Base-by-base conservation (phyloP, 1,140 invertebrate genomes). In the Bombus vancouverensis region DNA sequence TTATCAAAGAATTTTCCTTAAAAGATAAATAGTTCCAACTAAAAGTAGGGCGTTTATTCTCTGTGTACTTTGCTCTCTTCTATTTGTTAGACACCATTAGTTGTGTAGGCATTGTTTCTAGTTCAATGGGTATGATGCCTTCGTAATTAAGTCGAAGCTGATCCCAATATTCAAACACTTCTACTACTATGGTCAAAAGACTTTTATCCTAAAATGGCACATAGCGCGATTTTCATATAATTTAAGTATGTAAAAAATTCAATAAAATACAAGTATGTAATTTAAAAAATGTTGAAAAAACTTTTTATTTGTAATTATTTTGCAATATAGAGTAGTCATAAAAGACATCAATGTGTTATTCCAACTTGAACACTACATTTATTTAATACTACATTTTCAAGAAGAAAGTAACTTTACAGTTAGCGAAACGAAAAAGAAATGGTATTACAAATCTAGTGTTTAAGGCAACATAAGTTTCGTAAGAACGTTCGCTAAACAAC, bases 401-500 rank as follows among this genome's bases (percentile, higher is more conserved):
- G 8, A 76, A 28, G 18, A 28, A 37, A 59, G 28, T 18, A 57
- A 5, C n/a, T 34, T 28, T 12, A 59, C 0, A 15, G 15, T 53
- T 5, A 13, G 22, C 28, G 5, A 34, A 68, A 12, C 2, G 4
- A 34, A 18, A 28, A 25, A 66, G 2, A 62, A 39, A 77, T n/a
- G 37, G 25, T 28, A 34, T 65, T 44, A 72, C 15, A 13, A 72
- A 82, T 74, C 42, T 37, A 47, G 8, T 8, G 65, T 68, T 28
- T 39, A 42, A 77, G 70, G 74, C 70, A 34, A 37, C 32, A 47
- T 39, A 25, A 34, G 57, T 81, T 81, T 68, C 34, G 59, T 65
- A 85, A 81, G 68, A 85, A 1, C 57, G 8, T 74, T 53, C 37
- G 47, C 15, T 85, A 32, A 85, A 73, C 70, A n/a, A 47, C 22